phyloP scores from a whole-genome alignment of 2,113 vertebrate genomes.

The Cricetomys ansorgei region DNA sequence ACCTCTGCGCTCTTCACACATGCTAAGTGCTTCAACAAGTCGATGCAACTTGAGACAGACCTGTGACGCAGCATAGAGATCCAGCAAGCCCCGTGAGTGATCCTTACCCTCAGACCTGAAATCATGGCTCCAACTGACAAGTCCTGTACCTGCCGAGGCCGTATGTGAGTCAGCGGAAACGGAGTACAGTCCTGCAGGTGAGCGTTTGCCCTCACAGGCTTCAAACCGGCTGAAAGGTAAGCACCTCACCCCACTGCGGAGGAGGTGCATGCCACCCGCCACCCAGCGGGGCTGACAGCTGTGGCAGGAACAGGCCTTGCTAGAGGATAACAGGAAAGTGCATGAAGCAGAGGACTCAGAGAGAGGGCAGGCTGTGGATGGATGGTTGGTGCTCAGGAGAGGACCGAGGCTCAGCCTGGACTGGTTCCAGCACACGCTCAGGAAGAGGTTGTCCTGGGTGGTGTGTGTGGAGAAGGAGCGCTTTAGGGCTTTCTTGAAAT shows the following conservation, averaged over 20 bases:
- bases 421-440: too few relatives aligned
- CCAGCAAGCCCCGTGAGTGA: background rate
- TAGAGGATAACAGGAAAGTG: background rate
- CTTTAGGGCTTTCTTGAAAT: background rate
- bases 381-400: background rate
- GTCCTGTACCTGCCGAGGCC: rapidly evolving
- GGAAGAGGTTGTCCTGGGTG: too few relatives aligned
- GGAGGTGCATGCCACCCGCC: too few relatives aligned
- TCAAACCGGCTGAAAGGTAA: background rate
- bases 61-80: too few relatives aligned
- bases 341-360: background rate
- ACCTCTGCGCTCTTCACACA: background rate
- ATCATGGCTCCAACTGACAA: background rate
- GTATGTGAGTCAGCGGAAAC: background rate
- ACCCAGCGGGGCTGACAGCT: background rate
- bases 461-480: background rate
- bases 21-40: background rate
- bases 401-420: background rate
- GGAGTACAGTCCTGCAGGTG: too few relatives aligned
- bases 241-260: background rate
- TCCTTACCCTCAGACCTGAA: background rate
- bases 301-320: background rate
- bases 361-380: background rate
- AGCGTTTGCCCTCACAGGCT: too few relatives aligned
- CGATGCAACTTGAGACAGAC: background rate